These are phyloP conservation scores for Nephila pilipes DNA, from an alignment of 1,140 invertebrate species.

Conservation along the genomic window DNA sequence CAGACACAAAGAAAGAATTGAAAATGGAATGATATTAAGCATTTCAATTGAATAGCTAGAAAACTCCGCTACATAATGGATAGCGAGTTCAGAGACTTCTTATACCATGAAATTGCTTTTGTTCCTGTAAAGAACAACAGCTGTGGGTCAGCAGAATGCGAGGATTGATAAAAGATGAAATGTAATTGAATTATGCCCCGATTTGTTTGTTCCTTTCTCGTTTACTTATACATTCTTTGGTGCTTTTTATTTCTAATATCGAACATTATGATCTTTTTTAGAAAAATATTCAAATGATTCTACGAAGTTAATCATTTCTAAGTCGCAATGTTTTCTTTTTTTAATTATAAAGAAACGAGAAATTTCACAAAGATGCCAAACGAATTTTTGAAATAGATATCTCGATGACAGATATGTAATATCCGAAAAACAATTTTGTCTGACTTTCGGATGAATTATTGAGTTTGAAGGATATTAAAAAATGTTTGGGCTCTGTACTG, in stretches of 20 bases:
- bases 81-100: neutral
- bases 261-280: neutral
- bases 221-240: no score
- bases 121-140: neutral
- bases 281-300: no score
- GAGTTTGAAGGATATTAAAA: no score
- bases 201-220: neutral
- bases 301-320: no score
- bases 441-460: no score
- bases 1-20: neutral
- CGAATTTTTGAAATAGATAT: no score
- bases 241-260: neutral
- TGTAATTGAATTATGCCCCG: neutral
- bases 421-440: no score
- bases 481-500: no score
- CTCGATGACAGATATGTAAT: no score
- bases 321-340: no score
- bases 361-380: no score
- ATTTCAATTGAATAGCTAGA: conserved; percentile 7
- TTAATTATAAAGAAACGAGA: no score
- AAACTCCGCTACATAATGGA: neutral
- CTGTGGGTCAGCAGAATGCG: neutral
- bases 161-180: neutral
- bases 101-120: conserved; percentile 3
- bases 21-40: conserved; percentile 34